Percentiles rank a stretch among this genome's conserved stretches.
Conservation (phyloP, 2,113 vertebrate species). For the Natator depressus region DNA sequence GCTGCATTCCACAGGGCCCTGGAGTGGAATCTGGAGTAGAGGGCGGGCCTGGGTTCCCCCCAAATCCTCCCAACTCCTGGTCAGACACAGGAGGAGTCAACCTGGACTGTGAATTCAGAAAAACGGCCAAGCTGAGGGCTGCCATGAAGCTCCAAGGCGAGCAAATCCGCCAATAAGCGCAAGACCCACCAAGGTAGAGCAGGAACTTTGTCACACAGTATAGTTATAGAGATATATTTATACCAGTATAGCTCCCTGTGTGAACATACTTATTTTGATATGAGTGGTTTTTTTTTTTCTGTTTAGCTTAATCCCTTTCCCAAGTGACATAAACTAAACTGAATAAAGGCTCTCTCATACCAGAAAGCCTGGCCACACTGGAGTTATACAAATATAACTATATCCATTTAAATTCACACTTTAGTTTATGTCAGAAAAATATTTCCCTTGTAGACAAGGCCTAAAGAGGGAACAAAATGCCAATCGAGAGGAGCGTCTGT, state of each 20-base stretch:
- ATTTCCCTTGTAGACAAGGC: background rate
- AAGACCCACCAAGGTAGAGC: too few relatives aligned
- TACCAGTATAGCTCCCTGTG: background rate
- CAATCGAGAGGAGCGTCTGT: fast-evolving
- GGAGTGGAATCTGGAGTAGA: too few relatives aligned
- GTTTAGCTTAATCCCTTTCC: background rate
- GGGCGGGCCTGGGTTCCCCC: too few relatives aligned
- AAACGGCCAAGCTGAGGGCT: too few relatives aligned
- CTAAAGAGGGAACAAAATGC: slow-evolving; percentile 11
- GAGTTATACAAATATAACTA: background rate
- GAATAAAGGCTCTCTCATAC: background rate
- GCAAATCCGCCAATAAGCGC: too few relatives aligned
- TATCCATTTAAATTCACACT: slow-evolving; percentile 1
- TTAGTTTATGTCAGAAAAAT: background rate
- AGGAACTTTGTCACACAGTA: too few relatives aligned
- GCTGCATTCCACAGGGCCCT: too few relatives aligned
- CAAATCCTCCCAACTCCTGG: too few relatives aligned
- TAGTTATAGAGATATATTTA: background rate
- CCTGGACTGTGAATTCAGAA: too few relatives aligned
- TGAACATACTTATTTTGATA: background rate
- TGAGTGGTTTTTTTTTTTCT: background rate
- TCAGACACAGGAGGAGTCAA: too few relatives aligned
- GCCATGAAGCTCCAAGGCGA: too few relatives aligned
- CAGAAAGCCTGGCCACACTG: background rate
- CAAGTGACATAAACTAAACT: background rate